Base-by-base conservation (phyloP, 2,888 invertebrate species). In the Erebia ligea region DNA sequence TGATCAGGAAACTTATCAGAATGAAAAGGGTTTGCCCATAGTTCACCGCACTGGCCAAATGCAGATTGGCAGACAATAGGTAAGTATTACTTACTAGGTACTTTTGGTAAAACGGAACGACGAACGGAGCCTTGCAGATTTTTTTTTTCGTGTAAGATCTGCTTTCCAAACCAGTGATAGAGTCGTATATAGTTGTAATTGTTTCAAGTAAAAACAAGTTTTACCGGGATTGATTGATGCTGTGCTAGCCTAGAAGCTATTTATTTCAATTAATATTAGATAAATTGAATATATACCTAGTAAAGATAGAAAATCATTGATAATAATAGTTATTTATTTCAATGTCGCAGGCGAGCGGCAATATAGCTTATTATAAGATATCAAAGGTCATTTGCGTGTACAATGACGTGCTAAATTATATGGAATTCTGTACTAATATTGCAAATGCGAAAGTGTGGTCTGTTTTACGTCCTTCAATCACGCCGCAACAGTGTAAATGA, bases 341-440 rank as follows among this genome's bases (percentile, higher is more conserved):
- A 75, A 75, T 75, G 75, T 75, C 75, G 68, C 61, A 45, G 58
- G 62, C 66, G 65, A 58, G 66, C 54, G 74, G 67, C 71, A 66
- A 62, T 69, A 65, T 50, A 56, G 34, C 58, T 62, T 66, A 69
- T 66, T 73, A 68, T 67, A n/a, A 69, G 58, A 56, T 68, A 73
- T 67, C 65, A 74, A 73, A 75, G 71, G 74, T 71, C 71, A 66
- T 62, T 52, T 70, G 66, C 52, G 62, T 74, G 48, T 63, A 48
- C 56, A 57, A 21, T 67, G 54, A n/a, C 68, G 50, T 52, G 42
- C 19, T 56, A 56, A 56, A 56, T 11, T 19, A 5, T 17, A 17
- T 9, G 6, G 4, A 2, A 5, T n/a, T 8, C 19, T 9, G 9
- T 6, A 54, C 4, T 54, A 1, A 54, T 54, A 17, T 19, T 9